Conservation (phyloP, 1,140 invertebrate genomes). For the Ditylenchus dipsaci region DNA sequence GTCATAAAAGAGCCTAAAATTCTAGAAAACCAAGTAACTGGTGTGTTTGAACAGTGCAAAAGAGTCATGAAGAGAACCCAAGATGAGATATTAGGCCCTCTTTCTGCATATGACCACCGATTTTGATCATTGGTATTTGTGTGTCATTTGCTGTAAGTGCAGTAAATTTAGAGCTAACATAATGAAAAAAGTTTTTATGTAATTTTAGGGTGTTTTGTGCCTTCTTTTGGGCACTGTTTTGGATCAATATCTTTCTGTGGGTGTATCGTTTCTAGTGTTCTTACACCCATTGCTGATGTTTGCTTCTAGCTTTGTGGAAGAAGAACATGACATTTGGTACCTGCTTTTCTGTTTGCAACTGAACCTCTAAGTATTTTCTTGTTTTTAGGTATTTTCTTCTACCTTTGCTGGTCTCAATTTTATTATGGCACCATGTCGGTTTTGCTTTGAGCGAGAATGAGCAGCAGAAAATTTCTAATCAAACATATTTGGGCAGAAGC, state of each 20-base stretch:
- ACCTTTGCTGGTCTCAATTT: slow-evolving; percentile 2
- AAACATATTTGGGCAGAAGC: background rate
- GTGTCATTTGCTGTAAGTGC: background rate
- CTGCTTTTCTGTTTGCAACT: slow-evolving; percentile 4
- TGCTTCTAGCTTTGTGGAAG: slow-evolving; percentile 49
- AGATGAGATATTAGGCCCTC: background rate
- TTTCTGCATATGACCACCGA: background rate
- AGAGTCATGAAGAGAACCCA: background rate
- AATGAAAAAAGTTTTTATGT: background rate
- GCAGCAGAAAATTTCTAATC: background rate
- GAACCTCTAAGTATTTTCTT: background rate
- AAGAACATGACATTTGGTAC: slow-evolving; percentile 50
- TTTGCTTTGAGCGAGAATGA: no score
- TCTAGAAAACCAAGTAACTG: background rate
- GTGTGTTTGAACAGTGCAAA: background rate
- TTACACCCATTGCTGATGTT: slow-evolving; percentile 30
- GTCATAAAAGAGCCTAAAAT: background rate
- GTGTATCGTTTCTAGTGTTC: background rate
- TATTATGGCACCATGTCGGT: slow-evolving; percentile 2
- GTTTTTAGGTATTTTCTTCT: slow-evolving; percentile 36
- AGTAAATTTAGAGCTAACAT: no score
- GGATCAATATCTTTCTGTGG: background rate
- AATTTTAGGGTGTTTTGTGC: no score
- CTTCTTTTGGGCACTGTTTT: background rate
- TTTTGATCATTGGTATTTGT: background rate